Evolutionary conservation across 2,888 invertebrate species (phyloP), one percentile per base, ranked within the genome.

Genomic region (Thumatha senex): DNA sequence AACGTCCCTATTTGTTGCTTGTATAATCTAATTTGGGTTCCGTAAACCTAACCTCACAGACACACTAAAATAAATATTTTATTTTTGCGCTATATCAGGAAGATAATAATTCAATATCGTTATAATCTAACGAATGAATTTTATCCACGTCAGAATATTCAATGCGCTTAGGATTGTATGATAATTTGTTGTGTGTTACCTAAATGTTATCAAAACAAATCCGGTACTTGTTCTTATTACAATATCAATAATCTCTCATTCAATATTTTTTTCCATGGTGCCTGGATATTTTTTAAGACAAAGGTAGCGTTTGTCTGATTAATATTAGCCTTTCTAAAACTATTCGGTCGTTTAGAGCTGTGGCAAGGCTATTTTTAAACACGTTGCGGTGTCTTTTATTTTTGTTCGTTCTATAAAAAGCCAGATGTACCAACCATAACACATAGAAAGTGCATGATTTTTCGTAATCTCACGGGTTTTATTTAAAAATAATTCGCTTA

Each of bases 401-500:
- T 88, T 78, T 74, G 82, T 72, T 76, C 80, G 74, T 78, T 76
- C 76, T 68, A 62, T 67, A 68, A 72, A 67, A 71, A 63, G 60
- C 61, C 58, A 57, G 64, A 67, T 69, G 51, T 48, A 56, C 51
- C 62, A 61, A 46, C 54, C 54, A 63, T 49, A 46, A 38, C 53
- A 46, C 51, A 51, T 54, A 77, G 76, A 75, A 80, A 78, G 57
- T 67, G 45, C 55, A 49, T n/a, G 46, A 44, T 54, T 46, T 51
- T 55, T 48, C 31, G 57, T 51, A 45, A 40, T 49, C 75, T 77
- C 73, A 78, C 81, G 78, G 67, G 74, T 54, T 61, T 55, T 48
- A 72, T 81, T 75, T 70, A 79, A 80, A 77, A 68, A 58, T 62
- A 60, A 63, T 58, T 53, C 59, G 91, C 94, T 93, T 92, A 96